Evolutionary conservation across 1,140 invertebrate species (phyloP).

Genomic region (Zaprionus camerounensis): DNA sequence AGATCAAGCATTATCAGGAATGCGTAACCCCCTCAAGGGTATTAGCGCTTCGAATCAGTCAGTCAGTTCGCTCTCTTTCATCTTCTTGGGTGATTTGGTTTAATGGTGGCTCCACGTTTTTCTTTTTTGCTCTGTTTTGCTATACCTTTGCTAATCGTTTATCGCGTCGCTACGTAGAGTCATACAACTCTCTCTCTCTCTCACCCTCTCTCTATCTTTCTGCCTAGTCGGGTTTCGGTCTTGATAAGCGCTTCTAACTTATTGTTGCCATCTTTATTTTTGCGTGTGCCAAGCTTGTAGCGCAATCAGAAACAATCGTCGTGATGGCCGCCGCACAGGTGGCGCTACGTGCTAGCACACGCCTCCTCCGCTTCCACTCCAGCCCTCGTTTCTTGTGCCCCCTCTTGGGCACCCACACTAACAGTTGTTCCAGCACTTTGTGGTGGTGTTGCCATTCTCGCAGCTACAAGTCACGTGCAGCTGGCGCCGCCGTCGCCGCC

Average conservation of each 20-base stretch:
- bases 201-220: neutral
- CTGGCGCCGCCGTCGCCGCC: slow-evolving; percentile 15
- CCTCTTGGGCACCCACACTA: neutral
- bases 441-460: slow-evolving; percentile 19
- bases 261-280: slow-evolving; percentile 18
- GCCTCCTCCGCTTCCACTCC: neutral
- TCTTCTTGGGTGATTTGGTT: slow-evolving; percentile 7
- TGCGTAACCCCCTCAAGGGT: slow-evolving; percentile 12
- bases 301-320: neutral
- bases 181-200: neutral
- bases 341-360: slow-evolving; percentile 4
- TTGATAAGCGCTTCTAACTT: slow-evolving; percentile 31
- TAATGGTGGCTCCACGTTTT: slow-evolving; percentile 19
- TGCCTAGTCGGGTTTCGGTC: neutral
- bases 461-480: slow-evolving; percentile 52
- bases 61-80: neutral
- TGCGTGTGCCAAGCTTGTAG: slow-evolving; percentile 21
- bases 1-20: neutral
- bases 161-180: slow-evolving; percentile 10
- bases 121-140: neutral
- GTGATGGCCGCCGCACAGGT: slow-evolving; percentile 10
- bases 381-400: neutral
- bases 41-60: slow-evolving; percentile 4
- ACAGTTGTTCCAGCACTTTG: neutral
- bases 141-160: slow-evolving; percentile 26